Base-by-base conservation (phyloP, 2,888 invertebrate species). In the Trichogramma evanescens region DNA sequence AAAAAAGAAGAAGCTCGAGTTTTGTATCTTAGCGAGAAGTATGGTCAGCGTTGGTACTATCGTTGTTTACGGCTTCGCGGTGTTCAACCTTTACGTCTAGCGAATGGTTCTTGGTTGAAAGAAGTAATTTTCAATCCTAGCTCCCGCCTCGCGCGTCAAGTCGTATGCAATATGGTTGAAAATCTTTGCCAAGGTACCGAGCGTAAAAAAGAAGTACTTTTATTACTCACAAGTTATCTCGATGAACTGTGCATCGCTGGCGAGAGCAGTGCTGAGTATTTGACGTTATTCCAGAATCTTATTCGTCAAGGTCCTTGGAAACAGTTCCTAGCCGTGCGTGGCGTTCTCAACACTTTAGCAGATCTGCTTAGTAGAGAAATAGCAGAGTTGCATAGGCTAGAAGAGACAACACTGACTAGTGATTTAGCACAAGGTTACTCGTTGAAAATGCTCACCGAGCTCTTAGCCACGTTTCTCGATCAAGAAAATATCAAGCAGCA, bases 401-500 rank as follows among this genome's bases (percentile, higher is more conserved):
- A 97, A 77, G 93, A 93, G 72, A 93, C 93, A 0, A 94, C 95
- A 0, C 82, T 97, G 3, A 95, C 93, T 0, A 95, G 95, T 0
- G 95, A 97, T 78, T 82, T 97, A 2, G 92, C 95, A 1, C 94
- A 96, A 81, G 94, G 96, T 4, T 95, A 91, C 79, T 93, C 95
- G 0, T 79, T 96, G 61, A 93, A 95, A 71, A 91, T 93, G 72
- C 83, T 93, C 50, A 94, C 94, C 49, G 94, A 95, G 76, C 79
- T 96, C 26, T 79, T 96, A 68, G 87, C 93, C 6, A 87, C 91
- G 71, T 93, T 97, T 81, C 81, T 96, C 54, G 94, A 94, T 66
- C 92, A 93, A 69, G 84, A 88, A 4, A 88, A 88, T 50, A 93
- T 97, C 45, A 86, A 94, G 50, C 89, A 93, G 69, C 89, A 91